Percentiles rank a stretch among this genome's conserved stretches.
phyloP scores from a whole-genome alignment of 2,888 invertebrate species.

The Tridacna crocea region DNA sequence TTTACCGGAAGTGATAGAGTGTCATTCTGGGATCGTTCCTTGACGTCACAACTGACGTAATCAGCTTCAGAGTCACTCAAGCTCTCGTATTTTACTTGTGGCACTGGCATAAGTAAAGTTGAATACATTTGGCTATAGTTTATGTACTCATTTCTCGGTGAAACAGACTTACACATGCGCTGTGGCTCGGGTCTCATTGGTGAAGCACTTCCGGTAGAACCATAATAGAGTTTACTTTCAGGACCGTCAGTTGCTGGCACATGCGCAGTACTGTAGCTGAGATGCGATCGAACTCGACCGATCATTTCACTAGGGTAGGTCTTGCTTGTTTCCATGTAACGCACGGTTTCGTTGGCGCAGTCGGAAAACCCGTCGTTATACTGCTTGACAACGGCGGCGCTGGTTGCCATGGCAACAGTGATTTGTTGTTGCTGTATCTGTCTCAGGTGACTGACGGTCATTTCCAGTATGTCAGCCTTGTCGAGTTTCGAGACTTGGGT shows the following conservation, averaged over 20 bases:
- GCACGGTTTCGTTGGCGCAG: conserved; percentile 54
- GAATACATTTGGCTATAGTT: conserved; percentile 42
- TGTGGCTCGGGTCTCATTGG: conserved; percentile 50
- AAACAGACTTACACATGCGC: conserved; percentile 33
- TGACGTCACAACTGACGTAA: conserved; percentile 4
- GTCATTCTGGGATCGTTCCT: conserved; percentile 32
- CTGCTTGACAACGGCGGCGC: conserved; percentile 50
- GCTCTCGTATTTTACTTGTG: conserved; percentile 38
- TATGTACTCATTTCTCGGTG: conserved; percentile 39
- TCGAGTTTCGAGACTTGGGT: conserved; percentile 63
- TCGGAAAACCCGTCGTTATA: conserved; percentile 57
- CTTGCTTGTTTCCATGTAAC: conserved; percentile 53
- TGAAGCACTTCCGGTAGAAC: conserved; percentile 31
- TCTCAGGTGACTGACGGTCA: conserved; percentile 61
- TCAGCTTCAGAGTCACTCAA: conserved; percentile 32
- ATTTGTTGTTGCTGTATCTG: conserved; percentile 60
- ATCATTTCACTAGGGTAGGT: conserved; percentile 55
- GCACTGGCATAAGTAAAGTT: conserved; percentile 50
- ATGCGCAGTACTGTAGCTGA: conserved; percentile 34
- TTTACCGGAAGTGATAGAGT: conserved; percentile 47
- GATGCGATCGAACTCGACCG: conserved; percentile 43
- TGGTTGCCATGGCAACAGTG: conserved; percentile 59
- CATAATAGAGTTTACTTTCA: conserved; percentile 30
- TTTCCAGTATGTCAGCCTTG: conserved; percentile 62
- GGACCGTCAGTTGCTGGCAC: background rate